Evolutionary conservation across 2,888 invertebrate genomes (phyloP), one percentile per base, ranked within the genome.

Genomic region (Spatulosminthurus flaviceps): DNA sequence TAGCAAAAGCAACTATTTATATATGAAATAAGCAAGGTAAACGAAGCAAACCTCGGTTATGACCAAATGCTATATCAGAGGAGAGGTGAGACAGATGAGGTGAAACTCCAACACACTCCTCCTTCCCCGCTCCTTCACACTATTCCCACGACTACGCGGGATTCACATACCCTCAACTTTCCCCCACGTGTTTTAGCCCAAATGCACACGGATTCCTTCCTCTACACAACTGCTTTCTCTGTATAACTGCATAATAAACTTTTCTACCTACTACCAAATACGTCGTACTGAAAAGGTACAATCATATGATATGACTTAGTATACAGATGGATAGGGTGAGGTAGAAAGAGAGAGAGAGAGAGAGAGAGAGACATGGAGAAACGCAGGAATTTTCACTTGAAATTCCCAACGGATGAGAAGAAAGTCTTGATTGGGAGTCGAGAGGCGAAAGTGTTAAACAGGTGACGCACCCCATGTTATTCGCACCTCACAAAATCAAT

Each of bases 401-500:
- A 78, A 81, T 81, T 82, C 81, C 79, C 82, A 73, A 76, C 74
- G 82, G 82, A 79, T 81, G 75, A 64, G 74, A 81, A 81, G 79
- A 79, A 81, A 70, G 77, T 81, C 82, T 82, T 82, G 82, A 82
- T 82, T 82, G 82, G 78, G 79, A 80, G 80, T 77, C 72, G 80
- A 79, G 79, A 80, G 81, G 80, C 60, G 78, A 80, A 83, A 79
- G 83, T 83, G 83, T 79, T 83, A 82, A 83, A 82, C 83, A 83
- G 83, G 81, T 82, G 83, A 83, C 83, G 83, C 83, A 81, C 83
- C 81, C 73, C 80, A 79, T 73, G 77, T 79, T 82, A 80, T 81
- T 82, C 79, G 77, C 79, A 82, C 81, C 82, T 80, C 80, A 71
- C 81, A 82, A 82, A 82, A 82, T 81, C 81, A 82, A 82, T 82